Evolutionary conservation across 2,888 invertebrate genomes (phyloP).

Genomic region (Hypercompe scribonia): DNA sequence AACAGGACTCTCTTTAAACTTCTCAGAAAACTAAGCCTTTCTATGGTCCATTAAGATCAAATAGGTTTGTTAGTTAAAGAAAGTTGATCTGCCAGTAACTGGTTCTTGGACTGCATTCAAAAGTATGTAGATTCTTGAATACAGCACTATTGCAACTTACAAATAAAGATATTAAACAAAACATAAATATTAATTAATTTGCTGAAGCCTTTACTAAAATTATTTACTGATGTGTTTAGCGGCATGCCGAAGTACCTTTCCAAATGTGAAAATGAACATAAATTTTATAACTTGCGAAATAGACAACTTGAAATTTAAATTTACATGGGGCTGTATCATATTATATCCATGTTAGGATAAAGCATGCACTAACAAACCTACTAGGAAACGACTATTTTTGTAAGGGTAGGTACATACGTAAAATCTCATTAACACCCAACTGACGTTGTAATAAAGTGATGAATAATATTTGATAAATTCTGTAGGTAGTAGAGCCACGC

Average conservation of each 20-base stretch:
- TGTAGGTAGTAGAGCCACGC: too few relatives aligned
- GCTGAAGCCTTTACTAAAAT: not conserved
- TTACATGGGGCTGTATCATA: not conserved
- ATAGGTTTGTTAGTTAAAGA: not conserved
- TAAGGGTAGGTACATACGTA: too few relatives aligned
- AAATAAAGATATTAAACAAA: constrained; percentile 14
- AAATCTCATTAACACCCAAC: not conserved
- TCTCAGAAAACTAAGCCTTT: not conserved
- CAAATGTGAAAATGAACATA: constrained; percentile 26
- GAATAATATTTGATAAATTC: too few relatives aligned
- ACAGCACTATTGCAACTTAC: not conserved
- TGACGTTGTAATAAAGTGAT: too few relatives aligned
- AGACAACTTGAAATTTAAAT: constrained; percentile 28
- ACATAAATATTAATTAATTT: not conserved
- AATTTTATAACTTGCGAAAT: constrained; percentile 27
- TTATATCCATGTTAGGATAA: not conserved
- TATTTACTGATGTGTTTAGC: not conserved
- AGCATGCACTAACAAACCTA: not conserved
- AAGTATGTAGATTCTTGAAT: not conserved
- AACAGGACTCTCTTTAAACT: not conserved
- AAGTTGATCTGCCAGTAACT: not conserved
- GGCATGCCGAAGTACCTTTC: constrained; percentile 13
- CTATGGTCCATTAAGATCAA: too few relatives aligned
- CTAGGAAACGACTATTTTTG: too few relatives aligned
- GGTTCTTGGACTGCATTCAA: not conserved